Percentiles rank a stretch among this genome's conserved stretches.
These are phyloP conservation scores for Lepidurus arcticus DNA, from an alignment of 1,140 invertebrate genomes.

Conservation along the genomic window DNA sequence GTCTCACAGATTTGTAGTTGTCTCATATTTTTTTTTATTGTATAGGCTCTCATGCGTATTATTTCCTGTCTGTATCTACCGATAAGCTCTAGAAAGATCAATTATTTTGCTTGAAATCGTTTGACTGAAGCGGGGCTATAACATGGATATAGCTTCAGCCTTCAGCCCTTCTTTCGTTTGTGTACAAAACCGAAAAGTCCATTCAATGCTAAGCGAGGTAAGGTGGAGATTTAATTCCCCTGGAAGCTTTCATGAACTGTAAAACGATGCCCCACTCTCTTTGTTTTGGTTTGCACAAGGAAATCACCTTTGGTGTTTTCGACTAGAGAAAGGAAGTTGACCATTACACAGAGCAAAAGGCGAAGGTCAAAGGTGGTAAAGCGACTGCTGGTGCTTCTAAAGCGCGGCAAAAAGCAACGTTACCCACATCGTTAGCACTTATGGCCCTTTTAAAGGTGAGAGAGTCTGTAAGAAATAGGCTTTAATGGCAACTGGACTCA, in stretches of 20 bases:
- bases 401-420: background rate
- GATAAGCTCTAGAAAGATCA: no score
- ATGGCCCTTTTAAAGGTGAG: background rate
- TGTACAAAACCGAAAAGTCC: background rate
- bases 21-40: no score
- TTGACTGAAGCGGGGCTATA: background rate
- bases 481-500: background rate
- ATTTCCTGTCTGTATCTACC: no score
- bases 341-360: conserved; percentile 2
- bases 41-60: no score
- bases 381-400: background rate
- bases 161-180: background rate
- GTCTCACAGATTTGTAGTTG: no score
- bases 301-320: background rate
- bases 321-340: background rate
- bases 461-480: background rate
- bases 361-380: background rate
- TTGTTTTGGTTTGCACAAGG: background rate
- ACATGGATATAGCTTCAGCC: background rate
- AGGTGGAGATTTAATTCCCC: background rate
- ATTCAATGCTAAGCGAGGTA: conserved; percentile 19
- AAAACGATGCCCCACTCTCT: background rate
- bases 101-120: no score
- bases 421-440: background rate
- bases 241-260: background rate